A percentile compares a stretch with the other conserved stretches of the same genome.
Evolutionary conservation across 2,888 invertebrate species (phyloP).

Genomic region (Toxonevra muliebris): DNA sequence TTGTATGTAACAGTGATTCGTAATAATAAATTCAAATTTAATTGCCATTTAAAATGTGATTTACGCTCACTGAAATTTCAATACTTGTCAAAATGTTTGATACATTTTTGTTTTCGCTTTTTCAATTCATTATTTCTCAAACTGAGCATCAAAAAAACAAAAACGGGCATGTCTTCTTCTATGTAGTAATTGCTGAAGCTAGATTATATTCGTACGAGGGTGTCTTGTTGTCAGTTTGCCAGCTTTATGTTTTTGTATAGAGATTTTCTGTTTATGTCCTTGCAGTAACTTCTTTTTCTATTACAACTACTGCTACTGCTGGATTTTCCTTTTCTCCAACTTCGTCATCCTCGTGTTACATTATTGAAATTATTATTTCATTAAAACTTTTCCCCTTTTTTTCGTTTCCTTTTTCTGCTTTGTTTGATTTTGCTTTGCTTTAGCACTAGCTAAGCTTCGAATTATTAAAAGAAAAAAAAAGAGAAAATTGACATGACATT

Average conservation of each 20-base stretch:
- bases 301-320: too few species aligned
- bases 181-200: too few species aligned
- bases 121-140: too few species aligned
- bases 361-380: constrained; percentile 14
- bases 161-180: too few species aligned
- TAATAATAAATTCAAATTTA: constrained; percentile 37
- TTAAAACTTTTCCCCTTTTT: constrained; percentile 4
- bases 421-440: background rate
- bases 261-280: background rate
- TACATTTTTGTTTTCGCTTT: background rate
- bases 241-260: too few species aligned
- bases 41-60: constrained; percentile 39
- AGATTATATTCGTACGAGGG: too few species aligned
- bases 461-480: constrained; percentile 1
- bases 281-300: background rate
- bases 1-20: background rate
- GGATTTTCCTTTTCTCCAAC: too few species aligned
- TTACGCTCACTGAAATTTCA: constrained; percentile 13
- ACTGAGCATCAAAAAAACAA: too few species aligned
- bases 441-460: background rate
- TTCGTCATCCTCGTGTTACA: background rate
- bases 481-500: constrained; percentile 44
- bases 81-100: constrained; percentile 2
- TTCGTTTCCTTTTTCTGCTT: background rate
- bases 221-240: too few species aligned